Evolutionary conservation across 2,888 invertebrate genomes (phyloP), one percentile per base, ranked within the genome.

Genomic region (Mantis religiosa): DNA sequence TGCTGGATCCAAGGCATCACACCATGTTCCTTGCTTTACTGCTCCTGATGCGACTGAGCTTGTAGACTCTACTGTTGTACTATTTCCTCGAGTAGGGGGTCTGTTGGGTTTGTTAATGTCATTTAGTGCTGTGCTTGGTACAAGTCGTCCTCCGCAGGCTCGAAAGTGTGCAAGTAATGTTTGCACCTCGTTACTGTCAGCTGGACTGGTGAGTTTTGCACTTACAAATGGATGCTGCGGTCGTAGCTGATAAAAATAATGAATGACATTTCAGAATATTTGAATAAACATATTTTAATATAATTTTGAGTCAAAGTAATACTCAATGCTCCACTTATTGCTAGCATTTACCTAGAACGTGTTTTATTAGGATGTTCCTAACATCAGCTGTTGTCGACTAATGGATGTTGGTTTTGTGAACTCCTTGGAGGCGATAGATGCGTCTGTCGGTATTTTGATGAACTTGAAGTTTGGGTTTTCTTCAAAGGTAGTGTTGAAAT

Each of bases 161-260:
- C 99, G 94, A 93, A 97, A 99, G 93, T 97, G 96, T 0, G 99
- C 97, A 15, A 99, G 93, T 89, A 97, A 92, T 0, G 96, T 95
- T 93, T 97, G 96, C 81, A 97, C 94, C 1, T 96, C 95, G 0
- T 94, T 93, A 89, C 95, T 95, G 90, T 97, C 96, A 6, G 95
- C 94, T 1, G 95, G 93, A 25, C 95, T 93, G 0, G 96, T 96
- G 83, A 98, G 94, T 91, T 97, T 96, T 90, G 95, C 94, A 41
- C 94, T 94, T 0, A 97, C 94, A 92, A 99, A 98, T 9, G 96
- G 95, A 93, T 98, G 98, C 0, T 94, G 93, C 12, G 96, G 95
- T 93, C 96, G 94, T 8, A 94, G 91, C 91, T 93, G 90, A 20
- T 71, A 71, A 71, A 71, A 71, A 0, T 2, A 71, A 71, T 71